Conservation (phyloP, 2,113 vertebrate genomes). For the Illadopsis cleaveri region DNA sequence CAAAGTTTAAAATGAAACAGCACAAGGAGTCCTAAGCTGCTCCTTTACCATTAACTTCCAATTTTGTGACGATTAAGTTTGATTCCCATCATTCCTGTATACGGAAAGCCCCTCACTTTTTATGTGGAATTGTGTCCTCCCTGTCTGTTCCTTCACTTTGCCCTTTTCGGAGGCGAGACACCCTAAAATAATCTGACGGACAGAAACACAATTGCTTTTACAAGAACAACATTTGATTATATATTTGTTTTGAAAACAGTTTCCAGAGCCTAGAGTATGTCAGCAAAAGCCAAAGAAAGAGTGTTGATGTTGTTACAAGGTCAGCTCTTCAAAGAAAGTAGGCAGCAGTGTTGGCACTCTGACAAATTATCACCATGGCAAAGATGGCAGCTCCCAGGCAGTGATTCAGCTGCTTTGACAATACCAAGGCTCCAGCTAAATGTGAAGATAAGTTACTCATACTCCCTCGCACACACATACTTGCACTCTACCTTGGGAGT, state of each 20-base stretch:
- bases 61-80: not conserved
- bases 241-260: constrained; percentile 73
- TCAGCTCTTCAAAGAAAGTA: constrained; percentile 66
- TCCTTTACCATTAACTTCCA: not conserved
- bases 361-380: constrained; percentile 59
- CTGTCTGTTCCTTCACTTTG: not conserved
- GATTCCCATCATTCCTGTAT: not conserved
- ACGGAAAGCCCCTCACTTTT: not conserved
- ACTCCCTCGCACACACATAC: not conserved
- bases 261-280: constrained; percentile 66
- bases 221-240: constrained; percentile 65
- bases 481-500: not conserved
- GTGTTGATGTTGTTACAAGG: constrained; percentile 69
- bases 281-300: constrained; percentile 69
- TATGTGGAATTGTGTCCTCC: not conserved
- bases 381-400: constrained; percentile 43
- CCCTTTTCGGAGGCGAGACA: not conserved
- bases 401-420: constrained; percentile 69
- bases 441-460: not conserved
- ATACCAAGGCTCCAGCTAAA: constrained; percentile 34
- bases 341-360: constrained; percentile 51
- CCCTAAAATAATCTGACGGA: constrained; percentile 49
- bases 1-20: not conserved
- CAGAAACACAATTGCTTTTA: constrained; percentile 66
- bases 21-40: not conserved